A percentile compares a stretch with the other conserved stretches of the same genome.
Conservation (phyloP, 2,888 invertebrate species). For the Lepidocyrtinus sp. region DNA sequence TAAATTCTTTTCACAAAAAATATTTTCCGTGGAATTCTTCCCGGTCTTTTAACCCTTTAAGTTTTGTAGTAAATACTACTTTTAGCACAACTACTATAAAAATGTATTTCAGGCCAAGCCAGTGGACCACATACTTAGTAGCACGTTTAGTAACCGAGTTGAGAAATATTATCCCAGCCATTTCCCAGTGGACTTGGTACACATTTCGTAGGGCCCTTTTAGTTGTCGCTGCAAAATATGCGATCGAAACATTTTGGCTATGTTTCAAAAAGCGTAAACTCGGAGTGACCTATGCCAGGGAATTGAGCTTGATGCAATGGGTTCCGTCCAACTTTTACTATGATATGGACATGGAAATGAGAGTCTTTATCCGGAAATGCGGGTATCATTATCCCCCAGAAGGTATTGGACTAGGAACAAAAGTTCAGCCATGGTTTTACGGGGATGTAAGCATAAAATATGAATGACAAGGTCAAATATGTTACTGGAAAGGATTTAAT, state of each 20-base stretch:
- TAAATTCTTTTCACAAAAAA: no score
- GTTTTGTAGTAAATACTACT: background rate
- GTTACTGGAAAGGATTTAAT: no score
- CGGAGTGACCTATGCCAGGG: constrained; percentile 35
- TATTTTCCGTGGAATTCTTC: no score
- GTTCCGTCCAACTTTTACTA: constrained; percentile 22
- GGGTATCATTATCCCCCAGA: constrained; percentile 30
- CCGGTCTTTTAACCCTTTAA: background rate
- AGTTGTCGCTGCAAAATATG: constrained; percentile 26
- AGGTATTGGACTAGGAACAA: constrained; percentile 12
- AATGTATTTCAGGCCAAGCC: constrained; percentile 33
- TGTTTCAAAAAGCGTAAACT: constrained; percentile 30
- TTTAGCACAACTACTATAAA: background rate
- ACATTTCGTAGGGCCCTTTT: constrained; percentile 15
- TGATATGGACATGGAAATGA: constrained; percentile 32
- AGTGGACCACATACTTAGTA: constrained; percentile 37
- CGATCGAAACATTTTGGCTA: constrained; percentile 38
- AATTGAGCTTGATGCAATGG: constrained; percentile 41
- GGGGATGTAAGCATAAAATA: constrained; percentile 25
- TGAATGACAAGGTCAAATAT: no score
- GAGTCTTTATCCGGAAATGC: constrained; percentile 41
- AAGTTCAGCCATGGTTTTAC: constrained; percentile 48
- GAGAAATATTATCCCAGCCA: constrained; percentile 1
- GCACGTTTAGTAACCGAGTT: background rate
- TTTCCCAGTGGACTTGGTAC: constrained; percentile 30